Evolutionary conservation across 2,888 invertebrate genomes (phyloP).

Genomic region (Cyaniris semiargus): DNA sequence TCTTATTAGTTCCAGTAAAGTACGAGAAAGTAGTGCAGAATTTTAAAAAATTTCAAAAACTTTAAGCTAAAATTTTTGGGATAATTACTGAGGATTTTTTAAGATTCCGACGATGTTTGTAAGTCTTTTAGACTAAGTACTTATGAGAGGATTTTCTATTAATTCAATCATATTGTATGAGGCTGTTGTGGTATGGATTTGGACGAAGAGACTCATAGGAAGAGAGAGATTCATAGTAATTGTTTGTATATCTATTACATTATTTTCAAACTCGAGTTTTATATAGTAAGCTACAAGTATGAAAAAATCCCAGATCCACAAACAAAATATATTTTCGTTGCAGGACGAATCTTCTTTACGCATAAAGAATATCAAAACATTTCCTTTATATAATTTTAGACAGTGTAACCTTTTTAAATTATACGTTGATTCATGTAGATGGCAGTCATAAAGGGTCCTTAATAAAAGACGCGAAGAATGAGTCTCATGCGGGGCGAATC

Average conservation of each 20-base stretch:
- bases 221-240: too few relatives aligned
- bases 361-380: neutral
- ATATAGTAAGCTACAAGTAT: neutral
- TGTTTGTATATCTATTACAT: too few relatives aligned
- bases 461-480: constrained; percentile 39
- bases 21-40: neutral
- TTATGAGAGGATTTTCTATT: neutral
- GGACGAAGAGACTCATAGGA: too few relatives aligned
- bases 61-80: neutral
- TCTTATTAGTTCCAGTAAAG: neutral
- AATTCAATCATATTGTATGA: too few relatives aligned
- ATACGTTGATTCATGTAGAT: neutral
- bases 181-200: neutral
- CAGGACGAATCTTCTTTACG: neutral
- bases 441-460: constrained; percentile 29
- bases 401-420: constrained; percentile 12
- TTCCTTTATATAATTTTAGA: neutral
- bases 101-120: neutral
- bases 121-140: neutral
- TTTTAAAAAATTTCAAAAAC: neutral
- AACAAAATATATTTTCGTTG: neutral
- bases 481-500: constrained; percentile 48
- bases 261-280: neutral
- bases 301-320: neutral
- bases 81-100: neutral